phyloP scores from a whole-genome alignment of 1,140 invertebrate genomes.

The Leptinotarsa lineolata region DNA sequence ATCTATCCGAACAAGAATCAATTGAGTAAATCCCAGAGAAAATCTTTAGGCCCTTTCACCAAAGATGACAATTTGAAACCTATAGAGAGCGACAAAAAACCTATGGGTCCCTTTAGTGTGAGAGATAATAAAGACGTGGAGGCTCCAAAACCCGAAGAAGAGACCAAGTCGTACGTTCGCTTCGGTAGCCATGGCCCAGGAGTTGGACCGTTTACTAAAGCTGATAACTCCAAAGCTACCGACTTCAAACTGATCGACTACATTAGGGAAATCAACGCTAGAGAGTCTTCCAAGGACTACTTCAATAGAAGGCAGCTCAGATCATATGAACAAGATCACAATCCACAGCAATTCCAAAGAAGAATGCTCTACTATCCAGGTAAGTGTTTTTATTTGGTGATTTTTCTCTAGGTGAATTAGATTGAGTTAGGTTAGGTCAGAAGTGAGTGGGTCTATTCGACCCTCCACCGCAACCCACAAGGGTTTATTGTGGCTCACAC shows the following conservation, averaged over 20 bases:
- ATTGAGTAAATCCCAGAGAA: constrained; percentile 30
- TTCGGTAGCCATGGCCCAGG: constrained; percentile 51
- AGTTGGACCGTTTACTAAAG: constrained; percentile 64
- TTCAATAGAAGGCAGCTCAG: constrained; percentile 60
- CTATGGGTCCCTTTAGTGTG: constrained; percentile 55
- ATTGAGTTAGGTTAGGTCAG: too few species aligned
- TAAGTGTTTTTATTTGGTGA: neutral
- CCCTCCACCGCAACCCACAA: too few species aligned
- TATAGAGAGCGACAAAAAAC: constrained; percentile 29
- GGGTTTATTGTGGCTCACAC: too few species aligned
- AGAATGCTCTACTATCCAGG: constrained; percentile 70
- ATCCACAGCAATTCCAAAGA: constrained; percentile 65
- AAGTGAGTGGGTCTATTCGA: too few species aligned
- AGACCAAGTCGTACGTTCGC: neutral
- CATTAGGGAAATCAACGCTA: constrained; percentile 67
- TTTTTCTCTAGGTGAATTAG: too few species aligned
- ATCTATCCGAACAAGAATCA: constrained; percentile 58
- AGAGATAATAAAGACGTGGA: constrained; percentile 54
- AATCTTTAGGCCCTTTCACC: constrained; percentile 50
- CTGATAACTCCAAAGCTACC: constrained; percentile 61
- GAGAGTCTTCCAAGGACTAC: constrained; percentile 64
- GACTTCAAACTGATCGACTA: constrained; percentile 66
- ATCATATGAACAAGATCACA: constrained; percentile 49
- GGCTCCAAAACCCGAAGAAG: constrained; percentile 45
- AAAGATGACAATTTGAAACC: constrained; percentile 51